Conservation (phyloP, 2,797 vertebrate genomes). For the Chiroxiphia lanceolata region DNA sequence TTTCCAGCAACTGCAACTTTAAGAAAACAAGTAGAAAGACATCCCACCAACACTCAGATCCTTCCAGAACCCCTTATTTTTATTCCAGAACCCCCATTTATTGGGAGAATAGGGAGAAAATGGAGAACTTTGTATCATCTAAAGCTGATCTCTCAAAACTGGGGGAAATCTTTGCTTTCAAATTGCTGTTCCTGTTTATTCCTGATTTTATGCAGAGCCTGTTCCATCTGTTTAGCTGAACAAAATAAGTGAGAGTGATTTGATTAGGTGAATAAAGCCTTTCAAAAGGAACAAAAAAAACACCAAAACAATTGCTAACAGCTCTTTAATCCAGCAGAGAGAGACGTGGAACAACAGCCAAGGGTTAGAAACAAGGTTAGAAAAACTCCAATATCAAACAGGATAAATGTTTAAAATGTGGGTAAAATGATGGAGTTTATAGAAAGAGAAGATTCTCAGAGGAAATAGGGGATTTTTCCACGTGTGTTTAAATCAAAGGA, state of each 20-base stretch:
- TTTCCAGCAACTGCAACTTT: not conserved
- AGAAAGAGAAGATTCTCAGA: not conserved
- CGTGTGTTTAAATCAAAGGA: not conserved
- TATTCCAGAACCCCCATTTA: not conserved
- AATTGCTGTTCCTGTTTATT: not conserved
- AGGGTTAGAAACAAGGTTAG: not conserved
- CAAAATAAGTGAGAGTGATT: not conserved
- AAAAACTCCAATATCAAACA: not conserved
- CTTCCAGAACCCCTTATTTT: not conserved
- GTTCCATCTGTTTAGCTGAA: constrained; percentile 18
- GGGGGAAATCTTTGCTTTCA: not conserved
- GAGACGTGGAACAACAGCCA: not conserved
- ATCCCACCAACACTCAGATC: not conserved
- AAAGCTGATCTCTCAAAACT: not conserved
- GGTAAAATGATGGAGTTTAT: not conserved
- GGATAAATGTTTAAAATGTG: not conserved
- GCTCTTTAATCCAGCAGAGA: constrained; percentile 8
- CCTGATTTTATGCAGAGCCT: not conserved
- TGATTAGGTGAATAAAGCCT: constrained; percentile 35
- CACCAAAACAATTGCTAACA: not conserved
- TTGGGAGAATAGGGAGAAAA: not conserved
- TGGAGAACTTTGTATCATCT: not conserved
- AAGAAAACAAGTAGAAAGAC: not conserved
- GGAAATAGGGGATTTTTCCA: not conserved
- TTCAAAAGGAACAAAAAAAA: not conserved